phyloP scores from a whole-genome alignment of 2,888 invertebrate genomes.

The Barypeithes pellucidus region DNA sequence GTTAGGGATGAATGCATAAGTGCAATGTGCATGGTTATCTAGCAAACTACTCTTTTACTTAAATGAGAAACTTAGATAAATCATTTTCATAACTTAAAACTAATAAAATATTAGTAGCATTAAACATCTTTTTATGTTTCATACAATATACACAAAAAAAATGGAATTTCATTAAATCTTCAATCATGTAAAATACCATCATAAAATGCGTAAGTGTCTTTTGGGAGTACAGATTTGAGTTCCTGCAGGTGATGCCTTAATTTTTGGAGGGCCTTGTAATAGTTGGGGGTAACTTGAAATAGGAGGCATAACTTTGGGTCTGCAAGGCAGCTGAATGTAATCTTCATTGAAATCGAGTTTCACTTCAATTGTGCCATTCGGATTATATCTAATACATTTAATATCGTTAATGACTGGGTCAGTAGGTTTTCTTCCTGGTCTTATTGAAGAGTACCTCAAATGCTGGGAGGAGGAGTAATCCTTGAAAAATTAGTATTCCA shows the following conservation, averaged over 20 bases:
- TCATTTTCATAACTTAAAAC: too few species aligned
- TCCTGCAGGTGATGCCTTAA: conserved; percentile 40
- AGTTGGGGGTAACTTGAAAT: conserved; percentile 43
- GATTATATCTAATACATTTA: conserved; percentile 44
- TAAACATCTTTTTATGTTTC: background rate
- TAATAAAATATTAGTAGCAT: background rate
- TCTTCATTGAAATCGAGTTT: conserved; percentile 16
- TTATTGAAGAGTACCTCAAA: conserved; percentile 48
- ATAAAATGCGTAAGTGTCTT: conserved; percentile 16
- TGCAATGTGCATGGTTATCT: too few species aligned
- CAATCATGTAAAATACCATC: conserved; percentile 1
- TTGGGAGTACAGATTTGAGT: conserved; percentile 16
- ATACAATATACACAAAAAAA: background rate
- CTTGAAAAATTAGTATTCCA: conserved; percentile 2
- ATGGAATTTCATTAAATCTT: background rate
- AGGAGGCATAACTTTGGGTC: conserved; percentile 38
- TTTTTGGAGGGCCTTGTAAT: conserved; percentile 38
- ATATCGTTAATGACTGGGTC: conserved; percentile 53
- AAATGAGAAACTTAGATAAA: background rate
- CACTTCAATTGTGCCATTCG: conserved; percentile 20
- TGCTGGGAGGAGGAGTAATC: conserved; percentile 43
- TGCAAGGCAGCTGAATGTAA: conserved; percentile 35
- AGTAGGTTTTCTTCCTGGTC: conserved; percentile 48
- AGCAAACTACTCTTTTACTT: background rate
- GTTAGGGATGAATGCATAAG: background rate